These are phyloP conservation scores for Siniperca chuatsi DNA, from an alignment of 2,113 vertebrate species.

Conservation along the genomic window DNA sequence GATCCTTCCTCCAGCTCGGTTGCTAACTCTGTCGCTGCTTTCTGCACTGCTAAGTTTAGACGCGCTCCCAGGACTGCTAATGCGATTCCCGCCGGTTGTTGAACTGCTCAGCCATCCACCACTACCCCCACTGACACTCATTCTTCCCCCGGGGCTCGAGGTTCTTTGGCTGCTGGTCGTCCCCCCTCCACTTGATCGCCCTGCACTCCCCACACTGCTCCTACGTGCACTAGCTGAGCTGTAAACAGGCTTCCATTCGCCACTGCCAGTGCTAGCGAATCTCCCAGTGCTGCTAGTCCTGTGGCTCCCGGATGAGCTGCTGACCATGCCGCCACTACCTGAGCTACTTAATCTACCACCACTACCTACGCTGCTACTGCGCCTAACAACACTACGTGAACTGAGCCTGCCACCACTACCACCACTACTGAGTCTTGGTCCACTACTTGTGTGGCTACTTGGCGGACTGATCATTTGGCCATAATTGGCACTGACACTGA, in stretches of 20 bases:
- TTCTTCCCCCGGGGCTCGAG: slow-evolving; percentile 1
- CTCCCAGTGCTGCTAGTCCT: slow-evolving; percentile 26
- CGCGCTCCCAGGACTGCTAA: slow-evolving; percentile 6
- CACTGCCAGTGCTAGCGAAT: slow-evolving; percentile 17
- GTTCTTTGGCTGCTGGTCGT: slow-evolving; percentile 18
- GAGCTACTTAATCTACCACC: slow-evolving; percentile 14
- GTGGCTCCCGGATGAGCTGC: background rate
- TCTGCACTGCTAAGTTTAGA: background rate
- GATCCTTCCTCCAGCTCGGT: background rate
- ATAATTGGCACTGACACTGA: background rate
- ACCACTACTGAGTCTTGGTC: background rate
- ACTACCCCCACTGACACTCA: background rate
- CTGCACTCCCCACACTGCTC: slow-evolving; percentile 11
- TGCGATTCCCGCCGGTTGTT: background rate
- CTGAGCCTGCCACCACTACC: slow-evolving; percentile 23
- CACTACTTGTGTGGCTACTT: background rate
- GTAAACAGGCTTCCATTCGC: slow-evolving; percentile 46
- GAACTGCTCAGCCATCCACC: slow-evolving; percentile 12
- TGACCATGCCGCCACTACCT: slow-evolving; percentile 21
- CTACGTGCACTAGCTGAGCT: slow-evolving; percentile 22
- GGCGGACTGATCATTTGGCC: background rate
- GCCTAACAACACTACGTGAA: slow-evolving; percentile 19
- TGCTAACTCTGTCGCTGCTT: slow-evolving; percentile 18
- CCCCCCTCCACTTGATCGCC: background rate
- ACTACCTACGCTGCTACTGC: slow-evolving; percentile 48